Evolutionary conservation across 1,140 invertebrate genomes (phyloP), one percentile per base, ranked within the genome.

Genomic region (Chironomus striatipennis): DNA sequence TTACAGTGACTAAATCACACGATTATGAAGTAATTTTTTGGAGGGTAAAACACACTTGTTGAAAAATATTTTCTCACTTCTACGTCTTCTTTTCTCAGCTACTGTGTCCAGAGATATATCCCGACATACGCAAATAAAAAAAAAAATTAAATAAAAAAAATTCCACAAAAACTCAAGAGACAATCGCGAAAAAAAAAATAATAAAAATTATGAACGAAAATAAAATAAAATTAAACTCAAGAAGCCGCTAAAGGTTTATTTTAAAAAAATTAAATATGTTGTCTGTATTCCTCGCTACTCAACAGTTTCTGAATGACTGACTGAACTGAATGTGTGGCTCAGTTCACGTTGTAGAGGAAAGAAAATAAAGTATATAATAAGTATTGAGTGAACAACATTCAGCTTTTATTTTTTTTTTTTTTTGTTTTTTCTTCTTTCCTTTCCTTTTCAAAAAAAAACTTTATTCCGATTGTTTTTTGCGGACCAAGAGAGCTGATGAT

Each of bases 281-380:
- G 12, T 47, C 8, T 47, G 24, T 57, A 57, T n/a, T 57, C 47
- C 47, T 57, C 47, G 47, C 47, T n/a, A n/a, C 47, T 57, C 47
- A 57, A n/a, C 47, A 57, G 47, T 57, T 57, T 57, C 47, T 57
- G n/a, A 57, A 57, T 57, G 47, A 57, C 47, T 57, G 47, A 57
- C 47, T 57, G 12, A 57, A 57, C 47, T 57, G 12, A 57, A 57
- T 57, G 47, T 57, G 47, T 57, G 47, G 47, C 47, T 57, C n/a
- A n/a, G 12, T 57, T n/a, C 12, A 12, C 12, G 12, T 57, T 57
- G 47, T 57, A 57, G 47, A 57, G 43, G 15, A n/a, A 57, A 57
- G 4, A 57, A 57, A 15, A 47, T 10, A 47, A 47, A 47, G 24
- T 34, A 34, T 34, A 34, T 34, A 34, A 34, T 34, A 34, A 34